phyloP scores from a whole-genome alignment of 2,888 invertebrate species.

The Nasonia oneida region DNA sequence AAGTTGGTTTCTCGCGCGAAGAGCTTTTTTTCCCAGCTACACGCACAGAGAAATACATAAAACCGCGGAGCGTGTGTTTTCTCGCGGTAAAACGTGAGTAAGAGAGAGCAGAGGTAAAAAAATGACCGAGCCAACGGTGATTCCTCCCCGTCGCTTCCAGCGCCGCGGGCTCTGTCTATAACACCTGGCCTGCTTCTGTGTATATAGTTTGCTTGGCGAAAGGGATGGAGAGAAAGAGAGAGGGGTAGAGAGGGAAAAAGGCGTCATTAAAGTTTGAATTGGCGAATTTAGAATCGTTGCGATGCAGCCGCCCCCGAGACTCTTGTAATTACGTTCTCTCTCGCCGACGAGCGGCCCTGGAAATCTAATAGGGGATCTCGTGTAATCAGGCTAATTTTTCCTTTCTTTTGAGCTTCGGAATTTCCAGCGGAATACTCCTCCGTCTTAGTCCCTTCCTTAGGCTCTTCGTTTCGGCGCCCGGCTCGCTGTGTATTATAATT shows the following conservation, averaged over 20 bases:
- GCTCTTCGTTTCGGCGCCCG: not conserved
- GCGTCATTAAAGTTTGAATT: slow-evolving; percentile 53
- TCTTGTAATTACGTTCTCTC: slow-evolving; percentile 40
- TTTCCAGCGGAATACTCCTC: not conserved
- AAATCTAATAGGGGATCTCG: slow-evolving; percentile 35
- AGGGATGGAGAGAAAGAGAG: not conserved
- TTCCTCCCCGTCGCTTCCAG: not conserved
- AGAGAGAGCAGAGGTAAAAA: not conserved
- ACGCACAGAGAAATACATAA: not conserved
- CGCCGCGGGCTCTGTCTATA: slow-evolving; percentile 1
- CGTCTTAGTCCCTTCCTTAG: not conserved
- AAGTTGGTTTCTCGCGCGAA: not conserved
- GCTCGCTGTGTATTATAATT: not conserved
- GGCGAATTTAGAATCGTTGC: slow-evolving; percentile 47
- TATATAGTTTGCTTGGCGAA: not conserved
- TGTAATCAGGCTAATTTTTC: slow-evolving; percentile 43
- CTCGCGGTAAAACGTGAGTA: not conserved
- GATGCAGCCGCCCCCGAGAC: slow-evolving; percentile 21
- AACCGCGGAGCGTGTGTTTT: not conserved
- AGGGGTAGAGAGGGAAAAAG: slow-evolving; percentile 13
- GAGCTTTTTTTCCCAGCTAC: not conserved
- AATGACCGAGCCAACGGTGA: slow-evolving; percentile 8
- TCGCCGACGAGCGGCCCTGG: not conserved
- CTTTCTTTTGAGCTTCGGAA: not conserved
- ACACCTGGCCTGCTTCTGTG: not conserved